These are phyloP conservation scores for Mormyrus iriodes DNA, from an alignment of 2,113 vertebrate genomes.

Conservation along the genomic window DNA sequence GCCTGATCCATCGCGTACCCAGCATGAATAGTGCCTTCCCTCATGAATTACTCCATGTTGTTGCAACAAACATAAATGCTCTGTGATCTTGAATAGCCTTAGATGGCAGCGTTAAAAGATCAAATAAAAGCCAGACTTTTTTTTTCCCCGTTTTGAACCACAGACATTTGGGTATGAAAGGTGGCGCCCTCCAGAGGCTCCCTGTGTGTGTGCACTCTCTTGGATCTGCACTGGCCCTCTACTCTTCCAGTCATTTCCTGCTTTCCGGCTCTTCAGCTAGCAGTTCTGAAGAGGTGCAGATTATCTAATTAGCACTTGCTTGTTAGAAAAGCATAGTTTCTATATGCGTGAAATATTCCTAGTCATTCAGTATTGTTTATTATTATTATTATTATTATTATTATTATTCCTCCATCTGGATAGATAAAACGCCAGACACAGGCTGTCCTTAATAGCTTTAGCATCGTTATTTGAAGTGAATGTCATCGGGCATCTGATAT, in stretches of 20 bases:
- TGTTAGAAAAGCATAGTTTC: background rate
- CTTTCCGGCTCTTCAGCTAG: background rate
- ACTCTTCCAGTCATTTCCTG: background rate
- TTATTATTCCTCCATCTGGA: too few species aligned
- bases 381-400: background rate
- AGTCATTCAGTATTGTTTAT: background rate
- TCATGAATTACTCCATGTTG: constrained; percentile 6
- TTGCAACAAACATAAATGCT: constrained; percentile 18
- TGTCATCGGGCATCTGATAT: background rate
- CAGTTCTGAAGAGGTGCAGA: background rate
- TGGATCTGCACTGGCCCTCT: background rate
- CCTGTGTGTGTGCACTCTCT: background rate
- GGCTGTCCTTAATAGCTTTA: background rate
- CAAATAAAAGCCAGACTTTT: background rate
- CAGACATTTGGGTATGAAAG: constrained; percentile 16
- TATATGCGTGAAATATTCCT: background rate
- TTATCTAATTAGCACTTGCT: background rate
- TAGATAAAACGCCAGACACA: background rate
- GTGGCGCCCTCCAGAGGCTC: background rate
- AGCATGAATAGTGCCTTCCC: background rate
- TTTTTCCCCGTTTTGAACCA: constrained; percentile 10
- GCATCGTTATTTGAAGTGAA: background rate
- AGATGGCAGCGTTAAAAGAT: constrained; percentile 7
- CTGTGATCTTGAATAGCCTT: constrained; percentile 19
- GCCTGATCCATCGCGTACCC: background rate